Evolutionary conservation across 2,797 vertebrate species (phyloP), one percentile per base, ranked within the genome.

Genomic region (Jordanella pulchra): DNA sequence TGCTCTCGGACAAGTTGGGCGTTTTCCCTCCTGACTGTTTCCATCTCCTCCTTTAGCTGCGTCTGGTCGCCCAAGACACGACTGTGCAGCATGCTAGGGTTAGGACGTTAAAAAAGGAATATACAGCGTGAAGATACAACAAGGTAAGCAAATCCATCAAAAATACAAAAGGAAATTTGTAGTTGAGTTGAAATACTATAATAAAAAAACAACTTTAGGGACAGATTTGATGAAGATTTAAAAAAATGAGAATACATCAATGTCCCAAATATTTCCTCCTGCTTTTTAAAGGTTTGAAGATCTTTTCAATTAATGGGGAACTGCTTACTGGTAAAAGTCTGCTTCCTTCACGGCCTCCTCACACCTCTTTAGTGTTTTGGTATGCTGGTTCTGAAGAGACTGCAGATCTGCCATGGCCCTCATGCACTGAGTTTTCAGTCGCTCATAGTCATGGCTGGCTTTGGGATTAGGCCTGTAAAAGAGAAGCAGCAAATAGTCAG

Each of bases 271-370:
- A 60, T 11, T 58, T 58, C 17, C 28, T 61, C 3, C 0, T 61
- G 3, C 10, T 61, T 35, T 61, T 13, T 21, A 61, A 61, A 61
- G 58, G 32, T 51, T n/a, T 23, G 7, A 51, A 55, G n/a, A 53
- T 53, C 30, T 60, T 21, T 66, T 66, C 7, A 3, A 50, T 11
- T 23, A 18, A 54, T 51, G 47, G 10, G 44, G 44, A 21, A 70
- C 72, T 85, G 96, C 97, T 98, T 92, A 99, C 98, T 99, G 97
- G 91, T 98, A 99, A 88, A 99, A 99, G 92, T 99, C 97, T 0
- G 97, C 97, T 87, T 99, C 97, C 91, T 99, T 99, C 69, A 96
- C 97, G 73, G 97, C 97, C 91, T 99, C 97, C 92, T 99, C 98
- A 39, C 97, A 99, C 72, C 97, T 95, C 93, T 97, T 99, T 23